Percentiles rank a stretch among this genome's conserved stretches.
These are phyloP conservation scores for Ovibos moschatus DNA, from an alignment of 2,113 vertebrate species.

Conservation along the genomic window DNA sequence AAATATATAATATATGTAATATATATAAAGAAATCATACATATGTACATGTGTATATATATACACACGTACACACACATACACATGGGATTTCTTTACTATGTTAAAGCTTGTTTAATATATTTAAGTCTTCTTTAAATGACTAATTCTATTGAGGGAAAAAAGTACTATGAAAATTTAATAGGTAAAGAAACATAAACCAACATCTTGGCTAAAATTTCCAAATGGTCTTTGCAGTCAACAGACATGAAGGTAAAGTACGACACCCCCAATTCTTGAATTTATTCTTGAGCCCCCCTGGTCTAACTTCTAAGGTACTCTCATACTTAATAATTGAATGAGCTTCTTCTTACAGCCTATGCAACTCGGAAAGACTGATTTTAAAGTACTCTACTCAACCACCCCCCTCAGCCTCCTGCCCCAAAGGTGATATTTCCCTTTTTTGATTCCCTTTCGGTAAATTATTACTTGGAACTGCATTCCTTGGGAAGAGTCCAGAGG, in stretches of 20 bases:
- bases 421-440: not conserved
- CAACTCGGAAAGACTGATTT: not conserved
- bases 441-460: constrained; percentile 15
- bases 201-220: constrained; percentile 28
- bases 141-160: not conserved
- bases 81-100: not conserved
- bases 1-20: not conserved
- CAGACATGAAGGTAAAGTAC: not conserved
- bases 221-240: constrained; percentile 9
- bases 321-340: not conserved
- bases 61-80: too few relatives aligned
- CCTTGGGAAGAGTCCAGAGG: not conserved
- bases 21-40: not conserved
- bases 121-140: not conserved
- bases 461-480: not conserved
- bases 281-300: not conserved
- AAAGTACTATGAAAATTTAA: constrained; percentile 13
- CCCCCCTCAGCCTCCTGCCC: not conserved
- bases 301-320: not conserved
- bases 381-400: not conserved
- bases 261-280: not conserved
- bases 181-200: not conserved
- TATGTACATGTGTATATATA: not conserved
- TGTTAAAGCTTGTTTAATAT: not conserved
- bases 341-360: not conserved